Evolutionary conservation across 2,888 invertebrate genomes (phyloP).

Genomic region (Amphipyra berbera): DNA sequence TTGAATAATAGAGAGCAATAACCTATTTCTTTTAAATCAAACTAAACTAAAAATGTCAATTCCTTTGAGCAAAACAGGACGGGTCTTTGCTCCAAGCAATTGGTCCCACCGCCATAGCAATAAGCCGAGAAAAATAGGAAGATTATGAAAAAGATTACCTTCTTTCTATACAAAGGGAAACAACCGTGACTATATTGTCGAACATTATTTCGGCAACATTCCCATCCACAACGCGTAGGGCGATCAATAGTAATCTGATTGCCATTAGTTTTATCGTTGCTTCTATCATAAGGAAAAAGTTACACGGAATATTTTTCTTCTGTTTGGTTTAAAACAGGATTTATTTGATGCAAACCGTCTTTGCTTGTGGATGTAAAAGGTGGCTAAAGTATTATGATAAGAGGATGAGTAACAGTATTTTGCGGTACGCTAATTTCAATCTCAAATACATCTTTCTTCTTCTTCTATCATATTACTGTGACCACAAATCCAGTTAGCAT

Average conservation of each 20-base stretch:
- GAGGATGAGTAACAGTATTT: too few species aligned
- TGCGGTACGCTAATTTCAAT: too few species aligned
- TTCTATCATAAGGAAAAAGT: conserved; percentile 53
- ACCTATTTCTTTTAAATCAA: too few species aligned
- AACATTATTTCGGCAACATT: conserved; percentile 51
- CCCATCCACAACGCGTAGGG: conserved; percentile 32
- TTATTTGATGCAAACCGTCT: conserved; percentile 8
- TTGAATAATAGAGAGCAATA: too few species aligned
- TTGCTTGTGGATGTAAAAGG: too few species aligned
- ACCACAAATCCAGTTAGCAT: too few species aligned
- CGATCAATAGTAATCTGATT: conserved; percentile 61
- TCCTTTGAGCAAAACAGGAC: conserved; percentile 11
- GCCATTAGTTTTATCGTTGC: conserved; percentile 56
- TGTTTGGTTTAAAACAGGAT: conserved; percentile 39
- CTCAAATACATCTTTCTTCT: too few species aligned
- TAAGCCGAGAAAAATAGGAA: conserved; percentile 41
- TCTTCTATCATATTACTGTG: too few species aligned
- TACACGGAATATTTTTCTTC: conserved; percentile 29
- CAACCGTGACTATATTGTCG: conserved; percentile 38
- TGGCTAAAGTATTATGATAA: too few species aligned
- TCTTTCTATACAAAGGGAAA: conserved; percentile 27
- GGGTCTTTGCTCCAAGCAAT: background rate
- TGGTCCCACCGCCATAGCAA: conserved; percentile 17
- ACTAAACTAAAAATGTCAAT: background rate
- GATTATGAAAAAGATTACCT: conserved; percentile 35